Evolutionary conservation across 2,888 invertebrate species (phyloP).

Genomic region (Eilema griseolum): DNA sequence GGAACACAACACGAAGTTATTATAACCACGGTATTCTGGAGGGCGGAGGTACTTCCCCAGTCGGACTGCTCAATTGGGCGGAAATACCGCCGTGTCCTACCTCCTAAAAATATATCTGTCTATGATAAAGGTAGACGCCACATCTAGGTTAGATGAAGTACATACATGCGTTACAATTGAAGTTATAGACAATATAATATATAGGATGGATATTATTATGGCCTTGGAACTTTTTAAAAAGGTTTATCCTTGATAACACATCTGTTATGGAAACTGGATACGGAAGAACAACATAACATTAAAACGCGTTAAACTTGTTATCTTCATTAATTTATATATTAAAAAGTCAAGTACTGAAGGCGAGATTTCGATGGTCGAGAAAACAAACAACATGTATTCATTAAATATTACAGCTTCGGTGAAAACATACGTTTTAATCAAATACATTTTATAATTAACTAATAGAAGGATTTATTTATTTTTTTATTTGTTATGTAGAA

Average conservation of each 20-base stretch:
- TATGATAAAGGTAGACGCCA: too few relatives aligned
- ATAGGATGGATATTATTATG: background rate
- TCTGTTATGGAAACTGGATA: background rate
- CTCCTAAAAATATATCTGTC: too few relatives aligned
- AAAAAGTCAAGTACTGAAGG: background rate
- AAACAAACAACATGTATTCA: constrained; percentile 3
- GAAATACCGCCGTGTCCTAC: too few relatives aligned
- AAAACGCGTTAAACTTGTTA: constrained; percentile 17
- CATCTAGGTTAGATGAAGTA: too few relatives aligned
- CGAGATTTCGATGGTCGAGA: background rate
- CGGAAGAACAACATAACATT: constrained; percentile 15
- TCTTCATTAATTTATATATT: background rate
- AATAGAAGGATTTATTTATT: background rate
- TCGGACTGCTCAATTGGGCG: too few relatives aligned
- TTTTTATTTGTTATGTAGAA: background rate
- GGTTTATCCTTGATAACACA: background rate
- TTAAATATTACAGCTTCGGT: constrained; percentile 9
- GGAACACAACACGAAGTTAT: too few relatives aligned
- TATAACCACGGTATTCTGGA: too few relatives aligned
- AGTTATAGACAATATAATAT: background rate
- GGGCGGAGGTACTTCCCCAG: too few relatives aligned
- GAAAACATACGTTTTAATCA: constrained; percentile 8
- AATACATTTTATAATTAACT: background rate
- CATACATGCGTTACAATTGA: too few relatives aligned
- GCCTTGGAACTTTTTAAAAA: background rate